These are phyloP conservation scores for Octonoba sinensis DNA, from an alignment of 2,888 invertebrate species.

Conservation along the genomic window DNA sequence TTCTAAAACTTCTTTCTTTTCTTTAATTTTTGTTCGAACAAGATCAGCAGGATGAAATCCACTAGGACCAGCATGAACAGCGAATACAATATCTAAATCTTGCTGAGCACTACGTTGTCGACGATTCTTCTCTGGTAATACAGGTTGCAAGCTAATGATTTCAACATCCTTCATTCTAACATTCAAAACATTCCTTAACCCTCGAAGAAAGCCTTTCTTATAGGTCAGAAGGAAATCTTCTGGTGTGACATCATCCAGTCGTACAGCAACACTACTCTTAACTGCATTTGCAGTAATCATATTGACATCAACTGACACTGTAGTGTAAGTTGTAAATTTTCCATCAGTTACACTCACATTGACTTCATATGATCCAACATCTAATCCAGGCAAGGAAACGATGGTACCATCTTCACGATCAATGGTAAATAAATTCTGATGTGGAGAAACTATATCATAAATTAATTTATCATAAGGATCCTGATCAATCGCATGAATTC, in stretches of 20 bases:
- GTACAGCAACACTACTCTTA: slow-evolving; percentile 85
- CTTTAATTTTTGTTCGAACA: slow-evolving; percentile 78
- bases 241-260: slow-evolving; percentile 85
- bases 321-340: slow-evolving; percentile 73
- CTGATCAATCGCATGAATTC: slow-evolving; percentile 88
- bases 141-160: slow-evolving; percentile 86
- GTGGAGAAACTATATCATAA: slow-evolving; percentile 76
- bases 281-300: slow-evolving; percentile 87
- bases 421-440: slow-evolving; percentile 79
- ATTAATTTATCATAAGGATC: slow-evolving; percentile 90
- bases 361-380: slow-evolving; percentile 84
- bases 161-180: slow-evolving; percentile 84
- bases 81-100: slow-evolving; percentile 89
- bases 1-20: slow-evolving; percentile 78
- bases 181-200: slow-evolving; percentile 81
- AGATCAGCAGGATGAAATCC: slow-evolving; percentile 76
- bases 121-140: slow-evolving; percentile 38
- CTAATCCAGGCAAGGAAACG: slow-evolving; percentile 83
- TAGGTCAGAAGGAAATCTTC: slow-evolving; percentile 90
- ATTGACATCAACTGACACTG: slow-evolving; percentile 84
- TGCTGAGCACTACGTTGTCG: slow-evolving; percentile 43
- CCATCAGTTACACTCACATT: slow-evolving; percentile 75
- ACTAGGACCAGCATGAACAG: slow-evolving; percentile 77
- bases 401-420: slow-evolving; percentile 85
- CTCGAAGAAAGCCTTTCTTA: slow-evolving; percentile 85